Base-by-base conservation (phyloP, 2,888 invertebrate genomes). In the Acleris holmiana region DNA sequence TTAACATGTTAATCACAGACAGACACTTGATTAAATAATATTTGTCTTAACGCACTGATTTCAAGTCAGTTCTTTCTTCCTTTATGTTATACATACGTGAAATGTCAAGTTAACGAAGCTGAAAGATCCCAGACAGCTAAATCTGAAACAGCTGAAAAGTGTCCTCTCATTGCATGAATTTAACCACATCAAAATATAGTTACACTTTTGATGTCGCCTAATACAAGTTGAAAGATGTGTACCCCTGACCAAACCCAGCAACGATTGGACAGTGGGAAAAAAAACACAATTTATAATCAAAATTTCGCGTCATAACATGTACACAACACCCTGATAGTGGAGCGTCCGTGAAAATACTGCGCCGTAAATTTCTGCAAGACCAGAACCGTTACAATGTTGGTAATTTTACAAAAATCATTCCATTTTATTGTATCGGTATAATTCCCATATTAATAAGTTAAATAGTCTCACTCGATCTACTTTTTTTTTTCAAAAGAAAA, bases 141-240 rank as follows among this genome's bases (percentile, higher is more conserved):
- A 15, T 23, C 62, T 57, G 62, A 57, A 61, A 68, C 50, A 68
- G 50, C 50, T 18, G 29, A 49, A 55, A 17, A 54, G 61, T 57
- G 48, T 46, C 51, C 44, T 25, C 17, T 25, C 23, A 23, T 25
- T 49, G 50, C 17, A 29, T 50, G 25, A 17, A 48, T 67, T 66
- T 58, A 61, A 66, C 50, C 48, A 55, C 71, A 69, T 63, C 72
- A 76, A 76, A 74, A 65, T 72, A 72, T 4, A 76, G 51, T 68
- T 72, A 53, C 29, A 53, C 65, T 18, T 67, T 58, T 55, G 47
- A 60, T 29, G 55, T 60, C 49, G 49, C 15, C 44, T 49, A 51
- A 62, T n/a, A n/a, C 17, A 21, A 66, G 23, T 89, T 91, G 91
- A 91, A 91, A 91, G 91, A 91, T 91, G 91, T 90, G 81, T 85